phyloP scores from a whole-genome alignment of 2,888 invertebrate species.

The Agrochola lota region DNA sequence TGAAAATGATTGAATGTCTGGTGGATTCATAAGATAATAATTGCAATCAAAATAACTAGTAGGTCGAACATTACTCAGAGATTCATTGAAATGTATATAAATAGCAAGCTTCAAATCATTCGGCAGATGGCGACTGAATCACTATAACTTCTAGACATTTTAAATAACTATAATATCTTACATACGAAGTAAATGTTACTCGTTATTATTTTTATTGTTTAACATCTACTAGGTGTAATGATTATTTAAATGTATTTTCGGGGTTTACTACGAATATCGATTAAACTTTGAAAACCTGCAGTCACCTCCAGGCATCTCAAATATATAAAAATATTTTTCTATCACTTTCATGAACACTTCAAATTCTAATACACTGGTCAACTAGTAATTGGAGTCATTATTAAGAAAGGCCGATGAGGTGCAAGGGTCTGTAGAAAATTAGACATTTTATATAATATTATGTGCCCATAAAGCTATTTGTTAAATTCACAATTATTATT shows the following conservation, averaged over 20 bases:
- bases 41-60: conserved; percentile 45
- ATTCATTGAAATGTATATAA: conserved; percentile 64
- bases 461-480: conserved; percentile 64
- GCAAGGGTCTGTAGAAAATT: conserved; percentile 69
- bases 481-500: conserved; percentile 61
- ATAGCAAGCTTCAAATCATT: conserved; percentile 45
- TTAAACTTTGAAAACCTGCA: conserved; percentile 79
- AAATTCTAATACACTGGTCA: conserved; percentile 86
- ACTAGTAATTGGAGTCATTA: conserved; percentile 79
- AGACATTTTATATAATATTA: conserved; percentile 54
- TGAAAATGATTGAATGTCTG: conserved; percentile 10
- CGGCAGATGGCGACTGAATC: conserved; percentile 55
- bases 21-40: conserved; percentile 46
- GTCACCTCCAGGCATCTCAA: conserved; percentile 79
- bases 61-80: conserved; percentile 54
- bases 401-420: conserved; percentile 69
- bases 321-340: conserved; percentile 89
- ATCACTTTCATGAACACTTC: conserved; percentile 89
- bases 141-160: conserved; percentile 45
- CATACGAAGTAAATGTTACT: conserved; percentile 50
- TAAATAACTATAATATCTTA: conserved; percentile 39
- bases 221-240: conserved; percentile 62
- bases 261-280: conserved; percentile 72
- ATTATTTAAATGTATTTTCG: conserved; percentile 64
- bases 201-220: conserved; percentile 48